A percentile compares a stretch with the other conserved stretches of the same genome.
Evolutionary conservation across 2,888 invertebrate species (phyloP).

Genomic region (Exephanes ischioxanthus): DNA sequence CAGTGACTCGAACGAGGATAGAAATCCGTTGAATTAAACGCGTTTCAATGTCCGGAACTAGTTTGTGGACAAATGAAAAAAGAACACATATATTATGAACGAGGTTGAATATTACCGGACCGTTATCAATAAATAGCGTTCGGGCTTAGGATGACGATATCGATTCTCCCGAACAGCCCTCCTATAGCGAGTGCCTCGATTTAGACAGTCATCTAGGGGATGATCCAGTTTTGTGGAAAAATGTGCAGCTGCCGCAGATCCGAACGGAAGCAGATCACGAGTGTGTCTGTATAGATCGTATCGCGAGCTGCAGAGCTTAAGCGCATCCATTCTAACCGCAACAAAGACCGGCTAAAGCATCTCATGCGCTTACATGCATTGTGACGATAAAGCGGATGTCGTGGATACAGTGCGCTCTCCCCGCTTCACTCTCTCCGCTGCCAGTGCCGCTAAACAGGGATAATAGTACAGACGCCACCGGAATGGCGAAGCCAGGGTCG

Average conservation of each 20-base stretch:
- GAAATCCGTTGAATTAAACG: slow-evolving; percentile 19
- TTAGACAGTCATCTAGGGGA: neutral
- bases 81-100: neutral
- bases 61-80: neutral
- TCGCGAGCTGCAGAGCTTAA: slow-evolving; percentile 32
- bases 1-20: slow-evolving; percentile 11
- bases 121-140: neutral
- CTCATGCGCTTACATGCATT: slow-evolving; percentile 27
- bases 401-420: slow-evolving; percentile 15
- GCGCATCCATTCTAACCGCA: slow-evolving; percentile 37
- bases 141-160: neutral
- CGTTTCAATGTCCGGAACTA: neutral
- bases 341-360: slow-evolving; percentile 32
- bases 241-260: neutral
- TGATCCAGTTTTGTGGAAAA: neutral
- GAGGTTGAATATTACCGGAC: neutral
- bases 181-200: neutral
- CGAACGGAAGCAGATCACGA: neutral
- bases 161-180: neutral
- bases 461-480: slow-evolving; percentile 24
- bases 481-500: slow-evolving; percentile 17
- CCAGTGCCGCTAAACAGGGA: neutral
- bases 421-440: slow-evolving; percentile 1
- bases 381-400: slow-evolving; percentile 34
- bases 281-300: neutral